These are phyloP conservation scores for Oryzias melastigma DNA, from an alignment of 2,113 vertebrate species.

Conservation along the genomic window DNA sequence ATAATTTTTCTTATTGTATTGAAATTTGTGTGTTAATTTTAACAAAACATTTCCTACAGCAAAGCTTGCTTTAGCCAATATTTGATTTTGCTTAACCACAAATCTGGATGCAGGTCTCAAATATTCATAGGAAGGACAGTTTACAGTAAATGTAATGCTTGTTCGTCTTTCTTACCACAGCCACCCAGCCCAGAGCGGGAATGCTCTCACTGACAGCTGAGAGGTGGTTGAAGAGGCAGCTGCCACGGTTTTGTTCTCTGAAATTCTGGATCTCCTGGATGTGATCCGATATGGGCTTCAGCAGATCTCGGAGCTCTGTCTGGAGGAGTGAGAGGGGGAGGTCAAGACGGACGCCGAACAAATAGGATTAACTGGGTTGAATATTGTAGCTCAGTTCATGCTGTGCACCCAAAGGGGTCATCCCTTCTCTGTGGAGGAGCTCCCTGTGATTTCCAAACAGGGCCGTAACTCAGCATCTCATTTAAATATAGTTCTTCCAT, in stretches of 20 bases:
- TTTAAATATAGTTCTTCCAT: constrained; percentile 61
- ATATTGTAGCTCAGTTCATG: not conserved
- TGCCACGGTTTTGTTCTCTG: constrained; percentile 91
- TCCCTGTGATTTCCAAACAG: constrained; percentile 35
- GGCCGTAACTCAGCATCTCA: constrained; percentile 21
- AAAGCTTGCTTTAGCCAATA: no score
- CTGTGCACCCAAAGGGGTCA: not conserved
- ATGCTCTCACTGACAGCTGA: constrained; percentile 97
- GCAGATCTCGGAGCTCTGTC: constrained; percentile 83
- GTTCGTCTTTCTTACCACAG: constrained; percentile 81
- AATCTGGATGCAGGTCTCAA: no score
- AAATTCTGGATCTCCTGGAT: constrained; percentile 95
- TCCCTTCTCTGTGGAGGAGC: not conserved
- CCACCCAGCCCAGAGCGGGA: constrained; percentile 94
- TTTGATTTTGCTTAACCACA: no score
- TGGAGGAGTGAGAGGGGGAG: constrained; percentile 51
- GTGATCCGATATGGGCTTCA: constrained; percentile 93
- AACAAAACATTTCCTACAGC: no score
- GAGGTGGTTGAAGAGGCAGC: constrained; percentile 92
- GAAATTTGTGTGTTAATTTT: no score
- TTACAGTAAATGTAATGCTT: not conserved
- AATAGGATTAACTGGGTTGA: not conserved
- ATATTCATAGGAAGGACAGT: no score
- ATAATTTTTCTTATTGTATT: no score
- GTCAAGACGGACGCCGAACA: not conserved